Conservation (phyloP, 23 tunicate genomes). For the Aplidium turbinatum region DNA sequence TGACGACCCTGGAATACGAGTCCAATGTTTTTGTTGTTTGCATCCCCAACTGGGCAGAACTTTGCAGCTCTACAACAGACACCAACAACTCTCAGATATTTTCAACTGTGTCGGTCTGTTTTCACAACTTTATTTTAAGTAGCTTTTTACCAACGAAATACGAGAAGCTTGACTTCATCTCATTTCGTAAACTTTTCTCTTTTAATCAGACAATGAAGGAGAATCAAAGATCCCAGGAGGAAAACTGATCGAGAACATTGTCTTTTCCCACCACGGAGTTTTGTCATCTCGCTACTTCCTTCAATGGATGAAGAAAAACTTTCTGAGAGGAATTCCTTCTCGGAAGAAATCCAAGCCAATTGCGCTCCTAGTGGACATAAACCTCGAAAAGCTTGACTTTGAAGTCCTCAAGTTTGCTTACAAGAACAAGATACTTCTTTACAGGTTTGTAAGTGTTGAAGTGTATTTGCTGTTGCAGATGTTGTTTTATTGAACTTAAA, state of each 20-base stretch:
- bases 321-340: slow-evolving; percentile 26
- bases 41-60: too few relatives aligned
- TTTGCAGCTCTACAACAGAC: too few relatives aligned
- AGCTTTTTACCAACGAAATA: too few relatives aligned
- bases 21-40: too few relatives aligned
- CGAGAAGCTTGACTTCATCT: too few relatives aligned
- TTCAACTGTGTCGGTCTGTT: too few relatives aligned
- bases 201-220: slow-evolving; percentile 16
- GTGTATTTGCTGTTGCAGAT: too few relatives aligned
- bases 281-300: slow-evolving; percentile 29
- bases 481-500: too few relatives aligned
- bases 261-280: slow-evolving; percentile 26
- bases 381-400: slow-evolving; percentile 33
- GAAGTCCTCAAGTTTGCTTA: slow-evolving; percentile 37
- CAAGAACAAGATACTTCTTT: slow-evolving; percentile 38
- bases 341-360: slow-evolving; percentile 35
- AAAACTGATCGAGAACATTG: neutral
- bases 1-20: too few relatives aligned
- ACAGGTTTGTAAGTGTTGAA: too few relatives aligned
- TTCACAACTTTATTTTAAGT: too few relatives aligned
- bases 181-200: neutral
- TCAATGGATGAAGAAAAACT: slow-evolving; percentile 43
- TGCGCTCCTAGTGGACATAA: slow-evolving; percentile 45
- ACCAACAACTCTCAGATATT: too few relatives aligned
- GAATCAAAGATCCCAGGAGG: neutral